Percentiles rank a stretch among this genome's conserved stretches.
Conservation (phyloP, 1,140 invertebrate genomes). For the Scaptomyza montana region DNA sequence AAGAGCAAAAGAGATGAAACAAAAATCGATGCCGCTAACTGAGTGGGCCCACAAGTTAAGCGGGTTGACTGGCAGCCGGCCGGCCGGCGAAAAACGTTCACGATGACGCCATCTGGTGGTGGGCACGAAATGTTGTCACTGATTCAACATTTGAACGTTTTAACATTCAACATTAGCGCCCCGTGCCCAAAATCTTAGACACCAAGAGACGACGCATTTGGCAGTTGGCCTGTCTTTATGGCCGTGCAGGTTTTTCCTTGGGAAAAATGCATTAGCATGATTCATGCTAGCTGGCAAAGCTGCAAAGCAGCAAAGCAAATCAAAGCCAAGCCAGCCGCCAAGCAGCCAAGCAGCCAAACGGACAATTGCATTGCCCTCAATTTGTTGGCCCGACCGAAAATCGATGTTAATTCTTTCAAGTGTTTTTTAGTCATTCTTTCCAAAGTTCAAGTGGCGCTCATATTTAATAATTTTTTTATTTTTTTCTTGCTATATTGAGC, state of each 20-base stretch:
- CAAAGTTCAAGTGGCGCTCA: conserved; percentile 48
- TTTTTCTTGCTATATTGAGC: conserved; percentile 1
- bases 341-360: background rate
- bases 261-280: conserved; percentile 76
- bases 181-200: background rate
- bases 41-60: conserved; percentile 33
- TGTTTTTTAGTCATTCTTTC: conserved; percentile 21
- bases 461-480: conserved; percentile 29
- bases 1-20: conserved; percentile 10
- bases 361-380: conserved; percentile 60
- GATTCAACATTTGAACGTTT: conserved; percentile 36
- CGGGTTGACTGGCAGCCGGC: conserved; percentile 3
- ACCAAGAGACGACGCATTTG: conserved; percentile 57
- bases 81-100: conserved; percentile 48
- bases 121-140: conserved; percentile 57
- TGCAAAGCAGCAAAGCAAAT: conserved; percentile 6
- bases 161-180: conserved; percentile 38
- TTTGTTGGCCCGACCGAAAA: conserved; percentile 49
- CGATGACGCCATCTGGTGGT: conserved; percentile 71
- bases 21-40: conserved; percentile 59
- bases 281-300: conserved; percentile 46
- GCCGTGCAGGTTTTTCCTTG: conserved; percentile 66
- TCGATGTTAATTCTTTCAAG: conserved; percentile 65
- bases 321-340: conserved; percentile 5
- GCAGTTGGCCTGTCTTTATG: conserved; percentile 53